Evolutionary conservation across 2,888 invertebrate species (phyloP), one percentile per base, ranked within the genome.

Genomic region (Aphodius granarius): DNA sequence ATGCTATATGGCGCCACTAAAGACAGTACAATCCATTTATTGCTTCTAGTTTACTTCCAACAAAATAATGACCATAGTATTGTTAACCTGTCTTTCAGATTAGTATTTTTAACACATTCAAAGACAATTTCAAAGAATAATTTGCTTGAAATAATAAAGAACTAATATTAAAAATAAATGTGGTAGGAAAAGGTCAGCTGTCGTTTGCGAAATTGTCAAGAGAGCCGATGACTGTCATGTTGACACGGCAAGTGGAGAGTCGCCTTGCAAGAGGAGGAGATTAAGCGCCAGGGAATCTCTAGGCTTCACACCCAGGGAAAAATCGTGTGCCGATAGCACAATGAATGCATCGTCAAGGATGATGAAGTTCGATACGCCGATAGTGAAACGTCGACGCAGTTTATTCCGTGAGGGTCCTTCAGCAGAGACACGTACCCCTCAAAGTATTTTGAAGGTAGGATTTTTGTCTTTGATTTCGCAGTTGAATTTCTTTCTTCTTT

Each of bases 391-490:
- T 73, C 76, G 79, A 6, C 78, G 78, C 21, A 72, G 77, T 2
- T n/a, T 75, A 16, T 68, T 75, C 19, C 43, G 66, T 43, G 64
- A 75, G 70, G 75, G 80, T 73, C 68, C 79, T 66, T 18, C 20
- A 2, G 18, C 68, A 15, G 85, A 86, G 6, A 86, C 87, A 0
- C 87, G 85, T 0, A 91, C 91, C 0, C 92, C 92, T 0, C 92
- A 92, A 75, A 92, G 92, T 76, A 93, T 93, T 80, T 86, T 93
- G 9, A 93, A 93, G 88, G 91, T 90, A 72, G 15, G 43, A 18
- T 21, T 20, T 70, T 20, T 68, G 3, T 18, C 22, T 17, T 18
- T 19, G n/a, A 68, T n/a, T n/a, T n/a, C n/a, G n/a, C n/a, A 5
- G 4, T 23, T 16, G n/a, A 16, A 3, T 5, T 71, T 62, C 17